Conservation (phyloP, 2,888 invertebrate species). For the Eupsilia transversa region DNA sequence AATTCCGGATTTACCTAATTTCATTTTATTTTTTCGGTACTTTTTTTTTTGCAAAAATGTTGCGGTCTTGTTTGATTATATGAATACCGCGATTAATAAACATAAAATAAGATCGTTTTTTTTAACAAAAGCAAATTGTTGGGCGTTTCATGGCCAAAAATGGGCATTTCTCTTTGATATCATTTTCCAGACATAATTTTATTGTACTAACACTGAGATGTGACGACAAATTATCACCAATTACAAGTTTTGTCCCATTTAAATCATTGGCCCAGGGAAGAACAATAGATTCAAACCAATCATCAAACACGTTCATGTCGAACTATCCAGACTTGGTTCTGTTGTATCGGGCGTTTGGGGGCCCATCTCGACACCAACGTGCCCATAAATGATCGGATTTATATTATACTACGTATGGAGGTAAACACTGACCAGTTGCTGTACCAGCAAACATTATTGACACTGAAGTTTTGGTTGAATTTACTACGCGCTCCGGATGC, state of each 20-base stretch:
- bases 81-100: too few species aligned
- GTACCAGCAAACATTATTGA: slow-evolving; percentile 17
- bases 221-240: slow-evolving; percentile 20
- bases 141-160: too few species aligned
- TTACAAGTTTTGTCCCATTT: slow-evolving; percentile 29
- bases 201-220: slow-evolving; percentile 21
- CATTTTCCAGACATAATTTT: slow-evolving; percentile 1
- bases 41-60: too few species aligned
- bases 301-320: slow-evolving; percentile 59
- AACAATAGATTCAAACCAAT: slow-evolving; percentile 61
- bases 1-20: too few species aligned
- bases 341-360: slow-evolving; percentile 62
- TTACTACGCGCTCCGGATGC: slow-evolving; percentile 2
- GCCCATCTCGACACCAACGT: slow-evolving; percentile 77
- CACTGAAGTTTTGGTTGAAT: slow-evolving; percentile 9
- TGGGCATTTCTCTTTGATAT: too few species aligned
- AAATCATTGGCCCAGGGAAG: slow-evolving; percentile 19
- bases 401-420: slow-evolving; percentile 75
- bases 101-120: too few species aligned
- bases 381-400: slow-evolving; percentile 75
- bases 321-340: slow-evolving; percentile 76
- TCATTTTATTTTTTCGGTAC: too few species aligned
- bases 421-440: slow-evolving; percentile 6
- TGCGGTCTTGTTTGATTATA: too few species aligned
- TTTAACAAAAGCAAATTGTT: too few species aligned